These are phyloP conservation scores for Setophaga coronata DNA, from an alignment of 2,113 vertebrate species.

Conservation along the genomic window DNA sequence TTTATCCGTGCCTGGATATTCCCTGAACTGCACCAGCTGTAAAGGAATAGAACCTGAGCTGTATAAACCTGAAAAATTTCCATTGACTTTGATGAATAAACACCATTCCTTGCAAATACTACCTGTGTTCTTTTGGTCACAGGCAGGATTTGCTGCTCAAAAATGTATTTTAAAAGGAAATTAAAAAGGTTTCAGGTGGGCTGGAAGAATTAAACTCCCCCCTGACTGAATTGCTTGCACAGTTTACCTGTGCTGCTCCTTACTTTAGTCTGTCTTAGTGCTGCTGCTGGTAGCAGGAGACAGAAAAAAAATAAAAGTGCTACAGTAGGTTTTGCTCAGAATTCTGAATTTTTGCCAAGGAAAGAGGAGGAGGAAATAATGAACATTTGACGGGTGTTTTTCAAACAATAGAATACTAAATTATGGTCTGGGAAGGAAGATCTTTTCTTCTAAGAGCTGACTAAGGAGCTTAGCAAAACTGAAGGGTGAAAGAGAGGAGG, in stretches of 20 bases:
- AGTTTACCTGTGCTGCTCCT: background rate
- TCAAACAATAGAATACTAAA: slow-evolving; percentile 16
- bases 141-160: background rate
- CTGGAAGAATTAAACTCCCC: slow-evolving; percentile 11
- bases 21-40: slow-evolving; percentile 5
- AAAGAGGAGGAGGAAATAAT: slow-evolving; percentile 6
- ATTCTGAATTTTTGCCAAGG: slow-evolving; percentile 27
- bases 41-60: background rate
- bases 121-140: background rate
- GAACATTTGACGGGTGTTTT: background rate
- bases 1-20: slow-evolving; percentile 21
- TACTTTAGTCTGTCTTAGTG: background rate
- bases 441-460: background rate
- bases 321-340: background rate
- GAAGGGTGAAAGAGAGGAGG: slow-evolving; percentile 12
- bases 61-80: background rate
- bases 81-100: slow-evolving; percentile 12
- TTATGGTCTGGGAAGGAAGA: slow-evolving; percentile 15
- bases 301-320: background rate
- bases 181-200: slow-evolving; percentile 13
- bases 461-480: slow-evolving; percentile 56
- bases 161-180: slow-evolving; percentile 16
- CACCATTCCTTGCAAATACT: background rate
- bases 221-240: background rate
- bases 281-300: background rate